phyloP scores from a whole-genome alignment of 2,797 vertebrate species.

The Potorous gilbertii region DNA sequence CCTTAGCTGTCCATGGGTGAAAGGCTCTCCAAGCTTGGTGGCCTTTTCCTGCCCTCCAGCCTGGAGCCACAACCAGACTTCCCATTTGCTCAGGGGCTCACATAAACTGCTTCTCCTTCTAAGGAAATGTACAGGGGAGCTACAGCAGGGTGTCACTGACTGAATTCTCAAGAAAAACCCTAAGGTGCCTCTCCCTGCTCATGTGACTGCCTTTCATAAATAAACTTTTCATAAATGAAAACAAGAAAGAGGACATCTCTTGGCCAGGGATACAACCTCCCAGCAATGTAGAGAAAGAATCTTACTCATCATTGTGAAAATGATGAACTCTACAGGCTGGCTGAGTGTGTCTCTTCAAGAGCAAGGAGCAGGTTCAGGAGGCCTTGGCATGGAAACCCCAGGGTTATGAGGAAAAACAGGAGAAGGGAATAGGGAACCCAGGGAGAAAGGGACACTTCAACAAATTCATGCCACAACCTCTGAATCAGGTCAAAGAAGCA shows the following conservation, averaged over 20 bases:
- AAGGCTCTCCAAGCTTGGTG: background rate
- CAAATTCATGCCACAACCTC: background rate
- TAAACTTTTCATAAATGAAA: too few relatives aligned
- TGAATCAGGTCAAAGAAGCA: rapidly evolving
- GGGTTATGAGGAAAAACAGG: background rate
- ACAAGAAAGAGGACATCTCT: background rate
- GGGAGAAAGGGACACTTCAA: background rate
- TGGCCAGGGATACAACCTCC: background rate
- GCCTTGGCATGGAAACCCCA: background rate
- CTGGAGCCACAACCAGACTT: background rate
- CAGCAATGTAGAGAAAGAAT: background rate
- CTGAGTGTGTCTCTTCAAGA: rapidly evolving
- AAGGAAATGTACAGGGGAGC: background rate
- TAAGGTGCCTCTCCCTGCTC: background rate
- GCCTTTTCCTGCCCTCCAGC: background rate
- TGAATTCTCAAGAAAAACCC: background rate
- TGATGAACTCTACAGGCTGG: rapidly evolving
- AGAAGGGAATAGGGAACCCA: background rate
- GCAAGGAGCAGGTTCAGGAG: background rate
- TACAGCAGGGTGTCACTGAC: background rate
- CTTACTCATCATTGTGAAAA: background rate
- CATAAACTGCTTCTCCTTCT: background rate
- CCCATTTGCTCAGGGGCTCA: background rate
- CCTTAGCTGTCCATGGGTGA: background rate
- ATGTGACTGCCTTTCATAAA: background rate